Conservation (phyloP, 37 sponge, comb jelly and placozoan species). For the Lycopodina hypogea region DNA sequence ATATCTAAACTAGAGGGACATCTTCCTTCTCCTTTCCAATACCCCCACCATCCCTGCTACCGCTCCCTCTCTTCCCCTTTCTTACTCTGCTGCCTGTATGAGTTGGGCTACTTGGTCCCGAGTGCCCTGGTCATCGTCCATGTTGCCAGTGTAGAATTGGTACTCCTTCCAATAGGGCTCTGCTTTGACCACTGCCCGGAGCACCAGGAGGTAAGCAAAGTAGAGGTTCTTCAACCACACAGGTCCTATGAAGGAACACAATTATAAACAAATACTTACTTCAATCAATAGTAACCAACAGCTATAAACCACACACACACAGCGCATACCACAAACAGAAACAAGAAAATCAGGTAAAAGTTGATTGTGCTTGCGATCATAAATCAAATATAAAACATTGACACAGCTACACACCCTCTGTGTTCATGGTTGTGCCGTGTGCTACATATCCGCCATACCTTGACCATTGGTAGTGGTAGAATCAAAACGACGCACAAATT, state of each 20-base stretch:
- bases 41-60: too few species aligned
- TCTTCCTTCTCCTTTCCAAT: too few species aligned
- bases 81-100: constrained; percentile 70
- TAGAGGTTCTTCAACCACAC: constrained; percentile 94
- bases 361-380: too few species aligned
- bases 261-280: background rate
- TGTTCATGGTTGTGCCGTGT: too few species aligned
- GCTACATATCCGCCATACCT: constrained; percentile 42
- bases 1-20: too few species aligned
- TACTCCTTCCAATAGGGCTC: constrained; percentile 54
- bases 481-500: constrained; percentile 88
- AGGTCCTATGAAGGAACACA: constrained; percentile 60
- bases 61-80: background rate
- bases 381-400: too few species aligned
- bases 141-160: constrained; percentile 86
- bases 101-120: constrained; percentile 55
- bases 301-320: too few species aligned
- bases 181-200: constrained; percentile 87
- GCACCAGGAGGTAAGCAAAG: constrained; percentile 86
- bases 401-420: too few species aligned
- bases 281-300: too few species aligned
- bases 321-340: background rate
- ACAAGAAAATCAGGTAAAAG: too few species aligned
- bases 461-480: constrained; percentile 77
- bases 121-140: constrained; percentile 43